phyloP scores from a whole-genome alignment of 37 sponge, comb jelly and placozoan species.

The Beroe forskalii region DNA sequence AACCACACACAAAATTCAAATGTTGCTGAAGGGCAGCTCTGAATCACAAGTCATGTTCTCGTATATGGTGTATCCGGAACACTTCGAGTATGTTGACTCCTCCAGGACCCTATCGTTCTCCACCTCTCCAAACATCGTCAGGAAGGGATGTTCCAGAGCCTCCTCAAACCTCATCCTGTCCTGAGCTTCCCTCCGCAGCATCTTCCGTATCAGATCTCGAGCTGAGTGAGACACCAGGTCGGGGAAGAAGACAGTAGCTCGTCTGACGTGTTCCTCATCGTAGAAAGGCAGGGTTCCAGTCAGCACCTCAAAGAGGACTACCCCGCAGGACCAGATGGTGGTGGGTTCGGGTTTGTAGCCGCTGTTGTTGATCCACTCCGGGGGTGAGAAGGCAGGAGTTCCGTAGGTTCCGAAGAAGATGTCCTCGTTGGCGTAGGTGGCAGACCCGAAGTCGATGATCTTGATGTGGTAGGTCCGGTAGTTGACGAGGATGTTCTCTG shows the following conservation, averaged over 20 bases:
- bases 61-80: conserved; percentile 44
- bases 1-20: conserved; percentile 2
- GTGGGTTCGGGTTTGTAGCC: conserved; percentile 57
- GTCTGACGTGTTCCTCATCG: conserved; percentile 30
- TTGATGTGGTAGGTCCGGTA: conserved; percentile 30
- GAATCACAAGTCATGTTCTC: conserved; percentile 45
- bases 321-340: conserved; percentile 59
- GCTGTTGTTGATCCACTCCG: conserved; percentile 28
- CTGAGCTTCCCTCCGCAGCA: conserved; percentile 30
- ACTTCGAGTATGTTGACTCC: conserved; percentile 10
- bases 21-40: not conserved
- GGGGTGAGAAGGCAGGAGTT: conserved; percentile 58
- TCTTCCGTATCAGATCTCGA: conserved; percentile 29
- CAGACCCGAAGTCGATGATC: conserved; percentile 52
- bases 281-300: conserved; percentile 32
- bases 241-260: conserved; percentile 47
- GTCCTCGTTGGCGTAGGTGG: conserved; percentile 59
- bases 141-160: conserved; percentile 34
- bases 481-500: conserved; percentile 63
- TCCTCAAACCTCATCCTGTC: conserved; percentile 36
- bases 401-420: conserved; percentile 26
- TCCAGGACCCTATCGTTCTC: conserved; percentile 32
- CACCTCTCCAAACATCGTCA: not conserved
- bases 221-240: conserved; percentile 50
- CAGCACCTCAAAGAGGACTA: conserved; percentile 56